Percentiles rank a stretch among this genome's conserved stretches.
phyloP scores from a whole-genome alignment of 2,113 vertebrate species.

The Megalops atlanticus region DNA sequence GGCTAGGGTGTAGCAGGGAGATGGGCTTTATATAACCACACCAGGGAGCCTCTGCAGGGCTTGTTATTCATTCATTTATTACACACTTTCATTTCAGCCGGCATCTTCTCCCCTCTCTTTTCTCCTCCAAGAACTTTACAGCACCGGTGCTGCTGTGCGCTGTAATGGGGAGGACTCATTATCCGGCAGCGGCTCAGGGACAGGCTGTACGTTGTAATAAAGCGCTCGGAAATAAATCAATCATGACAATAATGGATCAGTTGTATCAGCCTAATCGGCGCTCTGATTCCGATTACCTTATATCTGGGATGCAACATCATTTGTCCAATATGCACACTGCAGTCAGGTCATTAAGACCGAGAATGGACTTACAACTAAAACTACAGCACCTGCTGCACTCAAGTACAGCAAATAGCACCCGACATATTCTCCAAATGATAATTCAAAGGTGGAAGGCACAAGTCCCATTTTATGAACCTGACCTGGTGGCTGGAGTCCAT shows the following conservation, averaged over 20 bases:
- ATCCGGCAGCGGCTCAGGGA: neutral
- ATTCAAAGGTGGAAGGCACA: neutral
- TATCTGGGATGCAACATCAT: neutral
- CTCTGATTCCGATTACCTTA: neutral
- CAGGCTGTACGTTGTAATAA: too few relatives aligned
- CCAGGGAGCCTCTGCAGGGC: neutral
- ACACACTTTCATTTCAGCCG: neutral
- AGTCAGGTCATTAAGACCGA: neutral
- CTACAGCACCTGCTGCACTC: neutral
- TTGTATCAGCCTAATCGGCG: neutral
- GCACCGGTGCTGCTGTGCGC: neutral
- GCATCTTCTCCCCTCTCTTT: neutral
- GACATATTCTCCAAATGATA: neutral
- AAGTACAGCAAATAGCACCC: too few relatives aligned
- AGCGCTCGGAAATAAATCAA: neutral
- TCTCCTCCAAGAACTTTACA: neutral
- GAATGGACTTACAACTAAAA: neutral
- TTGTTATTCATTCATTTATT: neutral
- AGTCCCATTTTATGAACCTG: slow-evolving; percentile 8
- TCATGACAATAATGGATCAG: neutral
- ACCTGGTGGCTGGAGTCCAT: slow-evolving; percentile 91
- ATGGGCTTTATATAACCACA: slow-evolving; percentile 12
- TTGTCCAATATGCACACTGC: neutral
- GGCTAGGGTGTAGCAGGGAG: neutral
- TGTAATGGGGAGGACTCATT: neutral